Base-by-base conservation (phyloP, 2,797 vertebrate genomes). In the Psittacula derbiana region DNA sequence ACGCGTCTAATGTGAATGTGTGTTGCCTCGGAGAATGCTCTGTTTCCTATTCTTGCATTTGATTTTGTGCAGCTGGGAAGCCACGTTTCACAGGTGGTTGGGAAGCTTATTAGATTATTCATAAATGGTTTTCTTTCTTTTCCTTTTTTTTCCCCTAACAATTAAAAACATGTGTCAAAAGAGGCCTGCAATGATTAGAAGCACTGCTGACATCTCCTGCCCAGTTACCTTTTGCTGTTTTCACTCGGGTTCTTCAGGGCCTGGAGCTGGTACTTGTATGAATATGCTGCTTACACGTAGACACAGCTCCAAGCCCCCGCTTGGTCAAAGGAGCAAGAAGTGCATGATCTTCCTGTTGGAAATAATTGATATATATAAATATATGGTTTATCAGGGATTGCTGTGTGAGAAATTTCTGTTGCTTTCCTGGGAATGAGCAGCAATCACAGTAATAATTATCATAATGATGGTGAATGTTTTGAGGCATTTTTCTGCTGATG, bases 81-180 rank as follows among this genome's bases (percentile, higher is more conserved):
- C 91, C 89, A 93, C 43, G 2, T 96, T 96, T 95, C 88, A 80
- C 96, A 96, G 97, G 97, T 97, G 97, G 80, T 75, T 96, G 84
- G 83, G 93, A 80, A 94, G 58, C 81, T 96, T 96, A 96, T 96
- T 97, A 96, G 88, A 95, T 97, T 96, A 97, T 97, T 96, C 91
- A 96, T 94, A 95, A 92, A 93, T 95, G 95, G 50, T 47, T 95
- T 95, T 85, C 79, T 92, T 93, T 90, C 36, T 88, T 86, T 79
- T 65, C 17, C 65, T 81, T 8, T 8, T 4, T 14, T 7, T 21
- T 30, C 25, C 10, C 28, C 25, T 12, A 52, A 92, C 86, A 97
- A 97, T 96, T 97, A 96, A 93, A 96, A 95, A 71, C 97, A 97
- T 66, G 88, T 97, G 97, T 79, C 66, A 88, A 71, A 82, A 66